These are phyloP conservation scores for Pelochelys cantorii DNA, from an alignment of 2,797 vertebrate genomes.

Conservation along the genomic window DNA sequence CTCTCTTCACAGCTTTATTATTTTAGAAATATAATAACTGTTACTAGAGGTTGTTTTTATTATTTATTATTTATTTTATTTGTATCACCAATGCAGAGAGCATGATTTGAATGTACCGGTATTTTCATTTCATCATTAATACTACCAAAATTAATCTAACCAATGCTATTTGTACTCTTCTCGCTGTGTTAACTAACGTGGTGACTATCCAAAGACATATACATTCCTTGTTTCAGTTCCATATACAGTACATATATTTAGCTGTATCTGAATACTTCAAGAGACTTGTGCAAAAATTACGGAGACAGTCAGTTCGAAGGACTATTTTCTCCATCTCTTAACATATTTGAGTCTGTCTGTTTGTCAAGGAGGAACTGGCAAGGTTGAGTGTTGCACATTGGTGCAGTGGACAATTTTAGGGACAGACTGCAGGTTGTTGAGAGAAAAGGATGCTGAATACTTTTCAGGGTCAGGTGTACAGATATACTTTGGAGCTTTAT, in stretches of 20 bases:
- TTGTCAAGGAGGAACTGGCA: neutral
- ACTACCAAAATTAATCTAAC: neutral
- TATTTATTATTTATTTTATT: neutral
- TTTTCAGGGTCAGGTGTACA: neutral
- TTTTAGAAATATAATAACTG: neutral
- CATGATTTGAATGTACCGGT: neutral
- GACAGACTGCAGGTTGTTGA: neutral
- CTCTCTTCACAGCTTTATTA: neutral
- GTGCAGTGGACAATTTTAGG: neutral
- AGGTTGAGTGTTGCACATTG: neutral
- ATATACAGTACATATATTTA: neutral
- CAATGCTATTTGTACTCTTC: neutral
- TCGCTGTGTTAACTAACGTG: neutral
- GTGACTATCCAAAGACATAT: neutral
- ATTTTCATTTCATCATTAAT: neutral
- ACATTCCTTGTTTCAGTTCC: neutral
- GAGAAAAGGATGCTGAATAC: neutral
- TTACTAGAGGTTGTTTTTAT: neutral
- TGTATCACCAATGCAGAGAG: neutral
- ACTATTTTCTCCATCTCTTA: neutral
- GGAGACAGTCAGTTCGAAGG: neutral
- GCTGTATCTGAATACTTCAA: neutral
- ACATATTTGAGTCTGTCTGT: neutral
- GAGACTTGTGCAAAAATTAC: neutral
- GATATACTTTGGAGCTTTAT: neutral